Conservation (phyloP, 1,140 invertebrate genomes). For the Acromyrmex heyeri region DNA sequence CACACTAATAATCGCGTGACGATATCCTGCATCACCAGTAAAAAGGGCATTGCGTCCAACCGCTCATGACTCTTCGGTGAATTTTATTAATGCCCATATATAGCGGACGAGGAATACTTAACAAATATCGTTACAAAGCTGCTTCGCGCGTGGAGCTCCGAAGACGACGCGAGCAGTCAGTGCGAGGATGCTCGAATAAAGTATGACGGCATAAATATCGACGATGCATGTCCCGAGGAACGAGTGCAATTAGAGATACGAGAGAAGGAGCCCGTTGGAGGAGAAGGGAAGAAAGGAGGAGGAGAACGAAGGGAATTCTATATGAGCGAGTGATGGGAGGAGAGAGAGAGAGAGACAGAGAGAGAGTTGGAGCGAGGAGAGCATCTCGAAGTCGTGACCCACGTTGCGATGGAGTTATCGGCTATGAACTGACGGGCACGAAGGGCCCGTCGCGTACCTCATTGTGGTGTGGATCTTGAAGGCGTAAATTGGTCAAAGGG, state of each 20-base stretch:
- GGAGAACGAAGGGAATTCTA: neutral
- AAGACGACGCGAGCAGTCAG: conserved; percentile 18
- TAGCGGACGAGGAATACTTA: conserved; percentile 37
- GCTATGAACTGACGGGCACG: conserved; percentile 70
- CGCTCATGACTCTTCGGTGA: neutral
- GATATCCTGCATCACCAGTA: neutral
- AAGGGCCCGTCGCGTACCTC: conserved; percentile 63
- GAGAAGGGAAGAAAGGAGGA: neutral
- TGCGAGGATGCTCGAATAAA: conserved; percentile 30
- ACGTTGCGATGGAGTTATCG: conserved; percentile 79
- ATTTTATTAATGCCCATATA: conserved; percentile 48
- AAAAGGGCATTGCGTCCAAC: neutral
- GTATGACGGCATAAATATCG: conserved; percentile 66
- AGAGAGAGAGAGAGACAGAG: neutral
- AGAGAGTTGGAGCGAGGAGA: conserved; percentile 48
- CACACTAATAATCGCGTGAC: conserved; percentile 9
- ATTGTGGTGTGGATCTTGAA: conserved; percentile 71
- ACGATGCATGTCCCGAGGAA: conserved; percentile 59
- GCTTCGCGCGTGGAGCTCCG: neutral
- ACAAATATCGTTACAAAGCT: conserved; percentile 36
- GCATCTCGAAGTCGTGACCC: conserved; percentile 71
- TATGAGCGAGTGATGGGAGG: conserved; percentile 1
- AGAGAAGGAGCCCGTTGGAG: neutral
- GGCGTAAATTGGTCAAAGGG: conserved; percentile 77
- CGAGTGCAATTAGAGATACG: conserved; percentile 69